Evolutionary conservation across 2,113 vertebrate genomes (phyloP), one percentile per base, ranked within the genome.

Genomic region (Sprattus sprattus): DNA sequence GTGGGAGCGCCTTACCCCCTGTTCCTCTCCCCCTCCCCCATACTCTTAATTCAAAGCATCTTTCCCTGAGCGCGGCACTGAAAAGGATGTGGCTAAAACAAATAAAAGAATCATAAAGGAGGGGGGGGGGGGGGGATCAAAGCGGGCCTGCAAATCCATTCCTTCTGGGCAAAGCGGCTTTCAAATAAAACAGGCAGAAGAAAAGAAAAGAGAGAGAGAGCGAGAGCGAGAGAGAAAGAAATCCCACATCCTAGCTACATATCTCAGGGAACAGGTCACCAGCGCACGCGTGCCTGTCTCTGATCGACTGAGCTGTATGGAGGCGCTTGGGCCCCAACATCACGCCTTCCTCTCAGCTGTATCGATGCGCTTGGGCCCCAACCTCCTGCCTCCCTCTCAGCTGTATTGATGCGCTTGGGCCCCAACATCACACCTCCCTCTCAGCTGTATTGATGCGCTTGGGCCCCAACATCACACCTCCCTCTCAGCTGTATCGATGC

Each of bases 31-130:
- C 85, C 85, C 50, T 67, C 89, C 86, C 90, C 84, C 88, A 88
- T 84, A 83, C 89, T 84, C 89, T 92, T 97, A 97, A 97, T 97
- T 95, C 93, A 95, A 97, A 97, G 95, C 97, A 97, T 96, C 94
- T 97, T 96, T 92, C 88, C 91, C 92, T 82, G 92, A 96, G 95
- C 92, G 94, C 91, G 86, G 92, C 89, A 84, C 91, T 91, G 86
- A 95, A 94, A 92, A 97, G 96, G 97, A 97, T 96, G 96, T 96
- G 97, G 96, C 95, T 95, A 92, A 95, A 94, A 91, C 95, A 96
- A 96, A 97, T 95, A 93, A 96, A 96, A 95, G 90, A 96, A 93
- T 95, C 94, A 95, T 93, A 92, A 93, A 94, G 94, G 71, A 78
- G 28, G 64, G 64, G 67, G 92, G 95, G 67, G 92, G 95, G 96